phyloP scores from a whole-genome alignment of 2,888 invertebrate species.

The Orthosia gothica region DNA sequence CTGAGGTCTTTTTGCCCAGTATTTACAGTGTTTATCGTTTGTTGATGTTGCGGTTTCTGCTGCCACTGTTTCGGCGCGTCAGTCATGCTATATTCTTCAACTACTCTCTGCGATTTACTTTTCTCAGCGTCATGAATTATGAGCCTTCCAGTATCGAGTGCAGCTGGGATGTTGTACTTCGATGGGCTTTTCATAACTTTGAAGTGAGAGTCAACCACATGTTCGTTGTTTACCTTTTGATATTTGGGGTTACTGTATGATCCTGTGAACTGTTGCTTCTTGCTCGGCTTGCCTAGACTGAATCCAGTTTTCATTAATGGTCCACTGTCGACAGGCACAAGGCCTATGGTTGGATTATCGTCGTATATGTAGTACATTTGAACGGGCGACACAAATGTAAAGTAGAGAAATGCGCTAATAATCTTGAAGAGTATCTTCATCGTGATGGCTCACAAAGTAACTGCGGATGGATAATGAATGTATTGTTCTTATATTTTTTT shows the following conservation, averaged over 20 bases:
- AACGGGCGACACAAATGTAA: constrained; percentile 69
- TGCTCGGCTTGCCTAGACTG: constrained; percentile 50
- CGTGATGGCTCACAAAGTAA: constrained; percentile 68
- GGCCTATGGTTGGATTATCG: constrained; percentile 73
- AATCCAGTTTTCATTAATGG: constrained; percentile 65
- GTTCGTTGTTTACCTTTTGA: constrained; percentile 70
- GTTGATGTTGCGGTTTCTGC: constrained; percentile 37
- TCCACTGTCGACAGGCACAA: constrained; percentile 67
- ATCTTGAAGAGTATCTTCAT: constrained; percentile 75
- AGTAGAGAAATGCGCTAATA: constrained; percentile 68
- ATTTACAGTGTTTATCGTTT: constrained; percentile 6
- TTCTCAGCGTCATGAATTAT: constrained; percentile 13
- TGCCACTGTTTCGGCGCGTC: constrained; percentile 47
- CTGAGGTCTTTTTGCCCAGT: constrained; percentile 17
- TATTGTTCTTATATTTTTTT: constrained; percentile 75
- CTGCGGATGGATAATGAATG: constrained; percentile 44
- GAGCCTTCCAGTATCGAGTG: constrained; percentile 32
- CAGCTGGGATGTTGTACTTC: constrained; percentile 12
- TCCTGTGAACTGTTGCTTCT: constrained; percentile 70
- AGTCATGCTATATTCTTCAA: constrained; percentile 52
- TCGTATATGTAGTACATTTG: constrained; percentile 76
- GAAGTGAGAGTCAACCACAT: constrained; percentile 77
- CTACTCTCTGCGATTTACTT: constrained; percentile 26
- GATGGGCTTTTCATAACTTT: constrained; percentile 70
- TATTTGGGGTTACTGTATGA: constrained; percentile 63